phyloP scores from a whole-genome alignment of 1,140 invertebrate genomes.

The Magallana gigas region DNA sequence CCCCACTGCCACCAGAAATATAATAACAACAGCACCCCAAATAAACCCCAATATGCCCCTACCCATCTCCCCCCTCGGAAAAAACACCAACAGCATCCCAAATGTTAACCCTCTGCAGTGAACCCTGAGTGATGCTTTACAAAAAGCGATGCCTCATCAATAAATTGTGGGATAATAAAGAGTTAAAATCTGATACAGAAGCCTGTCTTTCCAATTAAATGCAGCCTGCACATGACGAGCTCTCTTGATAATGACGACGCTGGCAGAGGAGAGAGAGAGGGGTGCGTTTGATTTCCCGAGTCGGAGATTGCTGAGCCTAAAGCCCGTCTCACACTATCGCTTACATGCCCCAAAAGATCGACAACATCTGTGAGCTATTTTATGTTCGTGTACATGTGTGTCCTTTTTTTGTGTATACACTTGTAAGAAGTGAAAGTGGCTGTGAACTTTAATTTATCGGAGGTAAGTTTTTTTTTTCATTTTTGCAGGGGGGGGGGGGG shows the following conservation, averaged over 20 bases:
- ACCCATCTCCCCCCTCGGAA: no score
- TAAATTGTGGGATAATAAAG: slow-evolving; percentile 29
- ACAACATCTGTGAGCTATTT: slow-evolving; percentile 19
- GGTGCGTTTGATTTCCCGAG: slow-evolving; percentile 19
- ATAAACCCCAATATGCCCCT: no score
- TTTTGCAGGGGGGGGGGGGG: no score
- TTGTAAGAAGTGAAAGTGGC: background rate
- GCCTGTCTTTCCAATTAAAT: slow-evolving; percentile 22
- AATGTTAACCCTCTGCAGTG: background rate
- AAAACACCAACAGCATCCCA: no score
- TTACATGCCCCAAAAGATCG: slow-evolving; percentile 10
- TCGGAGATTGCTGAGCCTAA: background rate
- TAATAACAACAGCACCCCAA: no score
- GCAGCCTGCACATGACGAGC: slow-evolving; percentile 5
- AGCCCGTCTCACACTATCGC: slow-evolving; percentile 16
- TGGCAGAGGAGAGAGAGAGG: background rate
- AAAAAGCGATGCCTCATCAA: slow-evolving; percentile 11
- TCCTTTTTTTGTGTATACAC: background rate
- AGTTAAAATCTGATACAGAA: slow-evolving; percentile 19
- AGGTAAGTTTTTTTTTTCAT: no score
- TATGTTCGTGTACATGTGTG: background rate
- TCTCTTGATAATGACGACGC: slow-evolving; percentile 9
- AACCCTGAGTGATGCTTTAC: slow-evolving; percentile 5
- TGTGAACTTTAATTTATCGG: background rate
- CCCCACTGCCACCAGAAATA: no score